Base-by-base conservation (phyloP, 2,888 invertebrate species). In the Stenurella melanura region DNA sequence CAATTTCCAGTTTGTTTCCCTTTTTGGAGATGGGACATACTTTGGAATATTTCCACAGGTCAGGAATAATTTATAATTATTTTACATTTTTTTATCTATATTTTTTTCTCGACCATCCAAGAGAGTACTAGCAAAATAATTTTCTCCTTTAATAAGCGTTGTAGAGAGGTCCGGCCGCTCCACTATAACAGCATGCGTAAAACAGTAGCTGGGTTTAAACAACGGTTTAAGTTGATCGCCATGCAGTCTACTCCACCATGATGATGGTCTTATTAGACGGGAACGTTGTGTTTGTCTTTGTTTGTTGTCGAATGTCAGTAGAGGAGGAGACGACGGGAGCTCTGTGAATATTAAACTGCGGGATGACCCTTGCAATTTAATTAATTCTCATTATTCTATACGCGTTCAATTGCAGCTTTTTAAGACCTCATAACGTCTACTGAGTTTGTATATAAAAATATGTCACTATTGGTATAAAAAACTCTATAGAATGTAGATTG, bases 231-330 rank as follows among this genome's bases (percentile, higher is more conserved):
- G 67, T 74, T 77, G 78, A 82, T 79, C 83, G 83, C 82, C 83
- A 83, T 80, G 83, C 83, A 83, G 83, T 83, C 83, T 83, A 77
- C 81, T 76, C 75, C 80, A 76, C 77, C 79, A 79, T 79, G 75
- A 30, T 71, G 75, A 72, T 75, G 74, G 76, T 77, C 77, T 78
- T 74, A 73, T 80, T 74, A 76, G 78, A 75, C 77, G 73, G 77
- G 77, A 80, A 81, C 76, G 74, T 77, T 77, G 77, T 75, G 76
- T 80, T 78, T 75, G 78, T 74, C 73, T 63, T 69, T 74, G 70
- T 70, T 66, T 54, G 38, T 66, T 66, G 54, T 57, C n/a, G 64
- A 12, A 63, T 58, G 34, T 42, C 26, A 74, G 34, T 38, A 57
- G 74, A 74, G 73, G 74, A 74, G 21, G 60, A n/a, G 42, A 21